Evolutionary conservation across 2,888 invertebrate genomes (phyloP), one percentile per base, ranked within the genome.

Genomic region (Heteromyza rotundicornis): DNA sequence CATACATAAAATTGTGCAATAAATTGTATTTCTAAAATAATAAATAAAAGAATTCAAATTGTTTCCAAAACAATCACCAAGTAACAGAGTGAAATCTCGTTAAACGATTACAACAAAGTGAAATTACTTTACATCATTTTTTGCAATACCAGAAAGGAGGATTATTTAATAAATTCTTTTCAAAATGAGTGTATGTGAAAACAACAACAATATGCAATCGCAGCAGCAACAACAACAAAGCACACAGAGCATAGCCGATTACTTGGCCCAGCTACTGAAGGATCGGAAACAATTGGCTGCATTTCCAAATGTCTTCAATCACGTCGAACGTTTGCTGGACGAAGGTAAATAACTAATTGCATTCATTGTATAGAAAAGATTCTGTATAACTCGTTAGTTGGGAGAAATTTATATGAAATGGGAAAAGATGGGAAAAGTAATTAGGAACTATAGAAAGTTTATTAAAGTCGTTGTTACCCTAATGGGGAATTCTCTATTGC

Each of bases 271-370:
- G 88, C 90, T 99, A 87, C 90, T 99, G 85, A 99, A 99, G 90
- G 99, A 99, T 90, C 95, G 98, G 89, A 98, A 98, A 89, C 98
- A 98, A 89, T 90, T 99, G 85, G 96, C 96, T 82, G 98, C 98
- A 84, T 97, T 99, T 88, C 98, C 98, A 78, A 98, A 97, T 89
- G 95, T 98, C 85, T 99, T 99, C 89, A 92, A 96, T 87, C 98
- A 99, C 88, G 92, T 98, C 85, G 98, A 99, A 87, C 91, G 98
- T 85, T 92, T 99, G 81, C 89, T 99, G 84, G 99, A 99, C 85
- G 98, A 99, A 92, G 98, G 98, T 99, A 90, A 76, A 79, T 27
- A 7, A 27, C 10, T 27, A n/a, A n/a, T n/a, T n/a, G n/a, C n/a
- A n/a, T n/a, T n/a, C n/a, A n/a, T n/a, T n/a, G n/a, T n/a, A n/a